Evolutionary conservation across 92 coral and sea anemone species (phyloP), one percentile per base, ranked within the genome.

Genomic region (Bergia puertoricense): DNA sequence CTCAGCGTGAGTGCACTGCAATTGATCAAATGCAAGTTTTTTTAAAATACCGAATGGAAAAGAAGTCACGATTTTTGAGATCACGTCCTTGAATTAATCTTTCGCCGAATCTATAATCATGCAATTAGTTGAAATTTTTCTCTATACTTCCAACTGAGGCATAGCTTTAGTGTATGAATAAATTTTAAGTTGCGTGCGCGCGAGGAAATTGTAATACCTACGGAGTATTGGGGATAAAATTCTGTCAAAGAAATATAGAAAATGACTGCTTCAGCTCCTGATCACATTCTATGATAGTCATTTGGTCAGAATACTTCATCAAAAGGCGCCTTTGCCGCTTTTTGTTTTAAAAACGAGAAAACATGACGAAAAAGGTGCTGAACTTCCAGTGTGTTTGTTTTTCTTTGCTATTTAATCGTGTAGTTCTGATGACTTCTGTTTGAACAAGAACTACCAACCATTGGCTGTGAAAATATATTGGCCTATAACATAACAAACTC

Each of bases 41-140:
- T 9, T 1, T 2, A 30, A 68, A 80, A 22, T 62, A 13, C 59
- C 14, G 3, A 78, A 78, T 48, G 9, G 76, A 14, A 15, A 73
- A 37, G 20, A 37, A 44, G 77, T 73, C 77, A 73, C 41, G 41
- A 41, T 80, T 79, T 77, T 79, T 80, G 68, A 80, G 36, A 56
- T 80, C 85, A 80, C 72, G 57, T 39, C 68, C 68, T 5, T 50
- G 41, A n/a, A 48, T 54, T 23, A 50, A 10, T 13, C 57, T 30
- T 57, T 39, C 30, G 39, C 85, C 1, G 77, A 62, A 62, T 62
- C 18, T 18, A 62, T 62, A 23, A 16, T 62, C 69, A 62, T 16
- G 20, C 20, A 62, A 8, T 62, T 62, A 11, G 59, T 54, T 11
- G 59, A 54, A 54, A 11, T 54, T 54, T 54, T 54, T 10, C 30